These are phyloP conservation scores for Tridacna crocea DNA, from an alignment of 2,888 invertebrate genomes.

Conservation along the genomic window DNA sequence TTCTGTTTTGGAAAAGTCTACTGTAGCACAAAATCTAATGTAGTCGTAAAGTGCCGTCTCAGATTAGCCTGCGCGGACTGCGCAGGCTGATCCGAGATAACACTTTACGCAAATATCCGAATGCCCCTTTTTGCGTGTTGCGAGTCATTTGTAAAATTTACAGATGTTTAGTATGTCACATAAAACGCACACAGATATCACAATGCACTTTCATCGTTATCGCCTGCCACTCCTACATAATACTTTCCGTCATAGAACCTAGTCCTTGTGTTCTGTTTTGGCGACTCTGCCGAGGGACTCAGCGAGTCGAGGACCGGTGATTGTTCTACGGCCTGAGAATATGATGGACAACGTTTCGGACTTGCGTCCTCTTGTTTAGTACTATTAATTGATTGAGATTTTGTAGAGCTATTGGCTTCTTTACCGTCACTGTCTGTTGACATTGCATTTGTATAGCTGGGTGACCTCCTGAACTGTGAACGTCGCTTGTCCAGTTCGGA, in stretches of 20 bases:
- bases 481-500: conserved; percentile 56
- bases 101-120: too few species aligned
- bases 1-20: too few species aligned
- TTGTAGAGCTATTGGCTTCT: conserved; percentile 10
- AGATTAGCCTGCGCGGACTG: too few species aligned
- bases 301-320: conserved; percentile 40
- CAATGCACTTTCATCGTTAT: conserved; percentile 63
- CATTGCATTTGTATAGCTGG: conserved; percentile 74
- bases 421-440: conserved; percentile 50
- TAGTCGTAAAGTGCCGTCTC: too few species aligned
- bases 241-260: conserved; percentile 76
- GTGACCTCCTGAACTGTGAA: conserved; percentile 66
- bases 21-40: too few species aligned
- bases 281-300: conserved; percentile 10
- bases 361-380: conserved; percentile 31
- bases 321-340: conserved; percentile 60
- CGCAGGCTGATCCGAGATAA: too few species aligned
- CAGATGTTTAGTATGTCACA: too few species aligned
- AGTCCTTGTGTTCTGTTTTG: conserved; percentile 55
- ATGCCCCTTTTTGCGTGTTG: too few species aligned
- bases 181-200: conserved; percentile 26
- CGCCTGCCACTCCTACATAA: conserved; percentile 72
- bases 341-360: conserved; percentile 56
- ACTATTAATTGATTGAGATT: conserved; percentile 19
- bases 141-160: too few species aligned